Base-by-base conservation (phyloP, 1,140 invertebrate genomes). In the Maniola jurtina region DNA sequence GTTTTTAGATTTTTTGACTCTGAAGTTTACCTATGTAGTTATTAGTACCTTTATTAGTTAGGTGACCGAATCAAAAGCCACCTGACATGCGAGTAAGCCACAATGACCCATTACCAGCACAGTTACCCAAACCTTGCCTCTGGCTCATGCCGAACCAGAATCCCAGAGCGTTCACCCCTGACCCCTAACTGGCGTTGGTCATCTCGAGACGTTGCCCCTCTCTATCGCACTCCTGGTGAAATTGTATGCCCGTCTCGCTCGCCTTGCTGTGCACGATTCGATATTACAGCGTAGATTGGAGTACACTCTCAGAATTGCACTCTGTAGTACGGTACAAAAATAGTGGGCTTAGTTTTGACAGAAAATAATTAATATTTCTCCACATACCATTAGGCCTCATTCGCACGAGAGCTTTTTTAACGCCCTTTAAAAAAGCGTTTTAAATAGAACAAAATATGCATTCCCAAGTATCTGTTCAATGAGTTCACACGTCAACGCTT, bases 131-230 rank as follows among this genome's bases (percentile, higher is more conserved):
- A 67, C 66, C 66, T 67, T 67, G 66, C 66, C 66, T 62, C 35
- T 67, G 60, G 66, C 66, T 67, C 62, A 67, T 67, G 62, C 59
- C 58, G 66, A 62, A 67, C 65, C 60, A 67, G 66, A 62, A 81
- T 72, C 81, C 71, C 66, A 77, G 83, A 86, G 80, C 83, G 71
- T 86, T 86, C 81, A 86, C 83, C 83, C 81, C 71, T 86, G 83
- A 86, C 83, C 83, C 71, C 81, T 81, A 78, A 80, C 73, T 82
- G 71, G 71, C 71, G 77, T 77, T 86, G 83, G 83, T 84, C 83
- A 86, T 83, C 83, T 82, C 70, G 75, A 80, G 76, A 82, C 75
- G 76, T 64, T 33, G 36, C 42, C 64, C 42, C 58, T 83, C 78
- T 65, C 68, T 5, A 42, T 80, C 75, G n/a, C 66, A 64, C 70